Conservation (phyloP, 2,888 invertebrate species). For the Ochropacha duplaris region DNA sequence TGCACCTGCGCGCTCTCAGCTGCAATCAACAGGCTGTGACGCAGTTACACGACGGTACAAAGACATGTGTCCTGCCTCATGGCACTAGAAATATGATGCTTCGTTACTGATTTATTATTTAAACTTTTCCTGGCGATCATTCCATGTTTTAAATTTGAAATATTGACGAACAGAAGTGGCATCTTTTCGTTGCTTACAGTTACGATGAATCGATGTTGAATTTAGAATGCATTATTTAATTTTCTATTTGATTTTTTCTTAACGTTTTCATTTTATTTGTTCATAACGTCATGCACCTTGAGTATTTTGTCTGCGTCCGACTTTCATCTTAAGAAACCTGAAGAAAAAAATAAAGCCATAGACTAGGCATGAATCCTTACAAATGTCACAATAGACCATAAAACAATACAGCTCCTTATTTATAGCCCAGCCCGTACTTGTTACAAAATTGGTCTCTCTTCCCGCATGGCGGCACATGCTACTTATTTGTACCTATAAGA, state of each 20-base stretch:
- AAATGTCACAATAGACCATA: background rate
- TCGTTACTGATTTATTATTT: background rate
- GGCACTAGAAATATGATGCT: background rate
- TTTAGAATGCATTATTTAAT: no score
- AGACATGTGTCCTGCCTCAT: background rate
- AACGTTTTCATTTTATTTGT: no score
- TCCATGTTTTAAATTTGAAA: no score
- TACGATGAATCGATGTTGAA: no score
- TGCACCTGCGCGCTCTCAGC: constrained; percentile 55
- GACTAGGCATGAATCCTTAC: background rate
- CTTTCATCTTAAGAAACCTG: no score
- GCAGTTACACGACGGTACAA: constrained; percentile 38
- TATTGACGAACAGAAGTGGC: no score
- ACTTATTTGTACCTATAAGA: constrained; percentile 17
- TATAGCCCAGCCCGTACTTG: background rate
- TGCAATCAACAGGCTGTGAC: constrained; percentile 59
- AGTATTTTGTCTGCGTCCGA: no score
- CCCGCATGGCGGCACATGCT: background rate
- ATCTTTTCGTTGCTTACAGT: no score
- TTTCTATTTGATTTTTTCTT: no score
- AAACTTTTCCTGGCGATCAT: background rate
- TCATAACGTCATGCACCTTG: no score
- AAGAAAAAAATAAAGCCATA: background rate
- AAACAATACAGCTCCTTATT: background rate
- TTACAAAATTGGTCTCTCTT: background rate